phyloP scores from a whole-genome alignment of 2,113 vertebrate species.

The Catharus fuscescens region DNA sequence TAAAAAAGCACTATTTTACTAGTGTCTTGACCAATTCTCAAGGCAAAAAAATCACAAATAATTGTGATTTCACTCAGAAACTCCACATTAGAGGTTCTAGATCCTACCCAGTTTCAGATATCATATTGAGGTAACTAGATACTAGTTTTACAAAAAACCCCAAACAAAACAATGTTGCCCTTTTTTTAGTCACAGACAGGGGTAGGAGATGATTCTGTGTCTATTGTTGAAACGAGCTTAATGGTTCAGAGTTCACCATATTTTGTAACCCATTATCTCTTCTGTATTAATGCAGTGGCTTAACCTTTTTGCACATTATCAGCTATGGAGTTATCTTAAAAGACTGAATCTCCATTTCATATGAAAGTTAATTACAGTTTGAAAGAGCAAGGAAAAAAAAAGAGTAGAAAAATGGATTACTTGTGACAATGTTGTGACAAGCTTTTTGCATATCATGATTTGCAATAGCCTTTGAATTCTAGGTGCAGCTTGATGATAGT shows the following conservation, averaged over 20 bases:
- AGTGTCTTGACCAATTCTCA: background rate
- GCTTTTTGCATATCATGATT: background rate
- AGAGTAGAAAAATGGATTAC: background rate
- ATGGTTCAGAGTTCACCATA: background rate
- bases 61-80: background rate
- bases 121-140: background rate
- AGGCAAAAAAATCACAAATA: background rate
- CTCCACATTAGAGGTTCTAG: background rate
- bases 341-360: background rate
- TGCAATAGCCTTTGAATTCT: background rate
- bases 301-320: background rate
- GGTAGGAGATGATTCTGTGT: background rate
- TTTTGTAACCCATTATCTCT: background rate
- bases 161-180: background rate
- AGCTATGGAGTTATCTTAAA: background rate
- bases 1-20: background rate
- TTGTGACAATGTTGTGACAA: background rate
- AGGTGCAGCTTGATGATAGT: background rate
- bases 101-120: background rate
- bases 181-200: background rate
- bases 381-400: background rate
- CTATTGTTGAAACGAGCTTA: background rate
- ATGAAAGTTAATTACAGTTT: background rate
- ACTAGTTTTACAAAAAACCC: background rate
- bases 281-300: background rate